These are phyloP conservation scores for Panurus biarmicus DNA, from an alignment of 2,113 vertebrate species.

Conservation along the genomic window DNA sequence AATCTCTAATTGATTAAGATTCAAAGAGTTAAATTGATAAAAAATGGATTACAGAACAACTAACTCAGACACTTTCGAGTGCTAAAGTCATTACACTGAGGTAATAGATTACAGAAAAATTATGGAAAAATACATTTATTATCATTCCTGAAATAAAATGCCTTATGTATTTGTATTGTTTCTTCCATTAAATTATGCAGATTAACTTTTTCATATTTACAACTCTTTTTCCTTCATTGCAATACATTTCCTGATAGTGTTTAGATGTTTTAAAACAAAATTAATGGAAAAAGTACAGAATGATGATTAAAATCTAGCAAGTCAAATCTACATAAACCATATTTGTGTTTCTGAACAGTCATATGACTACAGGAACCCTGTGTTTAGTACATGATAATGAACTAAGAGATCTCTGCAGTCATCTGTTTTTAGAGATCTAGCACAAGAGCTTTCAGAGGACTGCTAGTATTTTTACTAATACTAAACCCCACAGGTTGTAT, in stretches of 20 bases:
- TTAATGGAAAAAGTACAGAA: not conserved
- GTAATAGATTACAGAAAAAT: not conserved
- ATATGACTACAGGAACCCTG: not conserved
- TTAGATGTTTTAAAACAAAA: conserved; percentile 16
- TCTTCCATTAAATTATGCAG: conserved; percentile 19
- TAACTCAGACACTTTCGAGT: not conserved
- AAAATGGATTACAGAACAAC: not conserved
- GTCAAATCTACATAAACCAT: not conserved
- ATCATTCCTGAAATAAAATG: conserved; percentile 14
- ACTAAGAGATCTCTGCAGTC: not conserved
- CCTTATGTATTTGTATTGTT: not conserved
- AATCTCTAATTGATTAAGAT: not conserved
- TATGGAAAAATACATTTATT: not conserved
- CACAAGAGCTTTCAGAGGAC: not conserved
- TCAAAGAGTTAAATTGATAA: conserved; percentile 13
- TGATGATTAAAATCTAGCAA: conserved; percentile 11
- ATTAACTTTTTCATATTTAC: not conserved
- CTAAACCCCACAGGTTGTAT: not conserved
- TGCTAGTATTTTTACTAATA: not conserved
- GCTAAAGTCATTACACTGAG: not conserved
- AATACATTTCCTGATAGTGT: conserved; percentile 3
- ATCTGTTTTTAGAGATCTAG: not conserved
- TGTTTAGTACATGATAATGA: not conserved
- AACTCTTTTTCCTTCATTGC: not conserved
- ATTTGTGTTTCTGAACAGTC: conserved; percentile 18